Evolutionary conservation across 1,140 invertebrate genomes (phyloP), one percentile per base, ranked within the genome.

Genomic region (Heliconius eleuchia): DNA sequence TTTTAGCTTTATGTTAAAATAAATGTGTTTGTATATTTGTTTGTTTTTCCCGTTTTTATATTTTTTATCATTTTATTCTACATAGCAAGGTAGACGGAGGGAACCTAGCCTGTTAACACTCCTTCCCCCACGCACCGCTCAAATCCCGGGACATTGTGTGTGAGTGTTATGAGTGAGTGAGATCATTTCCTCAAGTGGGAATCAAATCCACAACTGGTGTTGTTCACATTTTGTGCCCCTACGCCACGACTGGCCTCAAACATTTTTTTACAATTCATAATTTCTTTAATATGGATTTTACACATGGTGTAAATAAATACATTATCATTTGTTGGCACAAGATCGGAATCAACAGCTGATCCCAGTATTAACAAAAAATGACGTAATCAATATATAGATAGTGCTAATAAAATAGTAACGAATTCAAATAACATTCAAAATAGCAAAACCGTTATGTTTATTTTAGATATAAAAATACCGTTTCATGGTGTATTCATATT

Each of bases 11-110:
- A 55, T 55, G 16, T 74, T 52, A 55, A 74, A 55, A 13, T 34
- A 72, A 39, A 37, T 72, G 2, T 72, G 71, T 72, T 39, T 72
- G 71, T 72, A 39, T 72, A 18, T 72, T 37, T 72, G 6, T 72
- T 39, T 19, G 27, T 71, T 71, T n/a, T 19, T n/a, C 2, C 55
- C 55, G 2, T 57, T 57, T 18, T 52, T 52, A 18, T 6, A 52
- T 19, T 52, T 52, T 52, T 7, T 19, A 46, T 46, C 4, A 46
- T 16, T 46, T 46, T 46, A 16, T 46, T 46, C 13, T 46, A 46
- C 18, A 55, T 55, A 55, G 3, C 18, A n/a, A n/a, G 19, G 52
- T n/a, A 8, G 52, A 16, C 19, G 19, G 19, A 55, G 52, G 52
- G 19, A 55, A 55, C 19, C 30, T 34, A 55, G n/a, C 19, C 30